phyloP scores from a whole-genome alignment of 2,888 invertebrate species.

The Pseudeuparius sepicola region DNA sequence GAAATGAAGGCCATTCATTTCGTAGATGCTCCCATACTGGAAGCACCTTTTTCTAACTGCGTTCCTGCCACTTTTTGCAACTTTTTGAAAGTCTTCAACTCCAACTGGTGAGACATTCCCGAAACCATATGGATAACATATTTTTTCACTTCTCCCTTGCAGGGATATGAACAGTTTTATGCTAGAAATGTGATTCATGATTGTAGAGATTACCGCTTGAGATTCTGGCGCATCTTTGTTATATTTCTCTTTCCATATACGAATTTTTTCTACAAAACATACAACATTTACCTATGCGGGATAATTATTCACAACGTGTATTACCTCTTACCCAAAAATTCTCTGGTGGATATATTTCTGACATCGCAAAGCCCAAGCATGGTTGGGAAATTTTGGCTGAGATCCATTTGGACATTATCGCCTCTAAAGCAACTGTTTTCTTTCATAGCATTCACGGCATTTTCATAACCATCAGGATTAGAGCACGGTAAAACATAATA shows the following conservation, averaged over 20 bases:
- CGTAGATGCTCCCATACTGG: conserved; percentile 19
- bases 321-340: conserved; percentile 22
- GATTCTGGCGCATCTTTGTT: conserved; percentile 17
- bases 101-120: conserved; percentile 11
- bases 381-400: conserved; percentile 23
- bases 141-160: conserved; percentile 21
- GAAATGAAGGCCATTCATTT: conserved; percentile 12
- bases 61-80: conserved; percentile 20
- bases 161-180: conserved; percentile 24
- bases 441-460: background rate
- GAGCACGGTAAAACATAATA: conserved; percentile 27
- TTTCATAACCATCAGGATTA: conserved; percentile 28
- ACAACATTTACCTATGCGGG: background rate
- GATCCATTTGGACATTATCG: conserved; percentile 12
- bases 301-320: too few species aligned
- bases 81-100: conserved; percentile 18
- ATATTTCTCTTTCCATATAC: conserved; percentile 23
- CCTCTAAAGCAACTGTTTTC: background rate
- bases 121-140: conserved; percentile 25
- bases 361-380: conserved; percentile 20
- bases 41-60: conserved; percentile 17
- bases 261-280: conserved; percentile 19
- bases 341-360: conserved; percentile 15
- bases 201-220: conserved; percentile 16
- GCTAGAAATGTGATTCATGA: conserved; percentile 15